Evolutionary conservation across 2,888 invertebrate genomes (phyloP).

Genomic region (Metopia argyrocephala): DNA sequence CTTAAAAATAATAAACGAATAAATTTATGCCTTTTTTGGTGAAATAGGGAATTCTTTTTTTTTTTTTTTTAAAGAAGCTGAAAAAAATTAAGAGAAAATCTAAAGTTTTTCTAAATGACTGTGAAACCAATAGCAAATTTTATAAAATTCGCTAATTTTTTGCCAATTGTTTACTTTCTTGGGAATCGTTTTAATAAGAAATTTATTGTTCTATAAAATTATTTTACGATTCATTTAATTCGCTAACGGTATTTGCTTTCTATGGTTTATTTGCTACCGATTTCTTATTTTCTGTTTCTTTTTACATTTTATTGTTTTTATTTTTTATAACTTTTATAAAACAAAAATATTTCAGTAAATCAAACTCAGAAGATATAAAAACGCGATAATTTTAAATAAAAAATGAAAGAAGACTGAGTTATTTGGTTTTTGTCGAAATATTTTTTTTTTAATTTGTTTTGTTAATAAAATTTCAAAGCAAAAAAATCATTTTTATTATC

Average conservation of each 20-base stretch:
- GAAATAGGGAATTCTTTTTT: too few species aligned
- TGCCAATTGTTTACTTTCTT: too few species aligned
- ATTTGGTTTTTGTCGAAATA: not conserved
- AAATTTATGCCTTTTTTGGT: too few species aligned
- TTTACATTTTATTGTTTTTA: not conserved
- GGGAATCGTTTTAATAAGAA: not conserved
- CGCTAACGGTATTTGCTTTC: conserved; percentile 2
- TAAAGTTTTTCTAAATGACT: too few species aligned
- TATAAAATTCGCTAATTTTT: too few species aligned
- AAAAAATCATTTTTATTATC: conserved; percentile 32
- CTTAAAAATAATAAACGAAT: too few species aligned
- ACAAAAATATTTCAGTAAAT: not conserved
- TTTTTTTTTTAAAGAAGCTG: too few species aligned
- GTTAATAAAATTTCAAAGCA: not conserved
- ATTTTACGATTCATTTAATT: conserved; percentile 43
- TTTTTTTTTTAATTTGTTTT: not conserved
- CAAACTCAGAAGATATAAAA: not conserved
- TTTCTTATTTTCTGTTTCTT: not conserved
- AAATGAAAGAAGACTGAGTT: not conserved
- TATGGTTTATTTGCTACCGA: not conserved
- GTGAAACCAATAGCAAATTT: too few species aligned
- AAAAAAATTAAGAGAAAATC: too few species aligned
- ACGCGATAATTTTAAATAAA: not conserved
- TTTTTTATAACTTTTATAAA: conserved; percentile 2
- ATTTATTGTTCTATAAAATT: conserved; percentile 20